Evolutionary conservation across 2,113 vertebrate genomes (phyloP).

Genomic region (Gasterosteus aculeatus): DNA sequence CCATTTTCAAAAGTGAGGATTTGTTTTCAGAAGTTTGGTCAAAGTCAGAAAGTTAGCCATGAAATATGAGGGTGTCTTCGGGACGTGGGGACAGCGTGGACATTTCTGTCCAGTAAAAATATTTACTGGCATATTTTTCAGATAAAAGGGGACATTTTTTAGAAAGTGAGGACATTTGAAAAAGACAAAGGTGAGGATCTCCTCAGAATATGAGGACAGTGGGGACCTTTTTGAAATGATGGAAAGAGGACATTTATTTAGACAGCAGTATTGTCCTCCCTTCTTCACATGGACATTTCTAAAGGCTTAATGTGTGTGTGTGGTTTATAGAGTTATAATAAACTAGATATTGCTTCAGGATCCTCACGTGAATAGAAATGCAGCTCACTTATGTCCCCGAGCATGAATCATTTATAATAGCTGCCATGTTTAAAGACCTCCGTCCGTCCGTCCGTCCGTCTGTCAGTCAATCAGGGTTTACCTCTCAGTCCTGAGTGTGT

Average conservation of each 20-base stretch:
- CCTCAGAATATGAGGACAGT: not conserved
- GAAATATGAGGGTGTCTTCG: too few relatives aligned
- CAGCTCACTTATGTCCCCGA: not conserved
- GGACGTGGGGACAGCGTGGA: too few relatives aligned
- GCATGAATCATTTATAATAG: slow-evolving; percentile 15
- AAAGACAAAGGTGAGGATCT: not conserved
- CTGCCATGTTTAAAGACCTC: slow-evolving; percentile 1
- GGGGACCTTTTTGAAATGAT: not conserved
- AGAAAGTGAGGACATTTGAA: not conserved
- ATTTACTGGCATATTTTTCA: too few relatives aligned
- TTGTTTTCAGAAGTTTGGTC: too few relatives aligned
- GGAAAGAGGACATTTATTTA: too few relatives aligned
- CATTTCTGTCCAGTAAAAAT: too few relatives aligned
- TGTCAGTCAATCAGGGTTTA: not conserved
- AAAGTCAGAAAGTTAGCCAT: too few relatives aligned
- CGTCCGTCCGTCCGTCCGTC: not conserved
- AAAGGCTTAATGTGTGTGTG: not conserved
- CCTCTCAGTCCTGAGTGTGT: not conserved
- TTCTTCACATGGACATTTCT: not conserved
- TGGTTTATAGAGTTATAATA: not conserved
- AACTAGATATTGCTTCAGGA: not conserved
- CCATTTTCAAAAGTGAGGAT: too few relatives aligned
- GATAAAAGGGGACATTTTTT: not conserved
- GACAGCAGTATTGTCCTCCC: not conserved
- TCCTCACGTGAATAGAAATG: not conserved